These are phyloP conservation scores for Ennomos fuscantarius DNA, from an alignment of 2,888 invertebrate species.

Conservation along the genomic window DNA sequence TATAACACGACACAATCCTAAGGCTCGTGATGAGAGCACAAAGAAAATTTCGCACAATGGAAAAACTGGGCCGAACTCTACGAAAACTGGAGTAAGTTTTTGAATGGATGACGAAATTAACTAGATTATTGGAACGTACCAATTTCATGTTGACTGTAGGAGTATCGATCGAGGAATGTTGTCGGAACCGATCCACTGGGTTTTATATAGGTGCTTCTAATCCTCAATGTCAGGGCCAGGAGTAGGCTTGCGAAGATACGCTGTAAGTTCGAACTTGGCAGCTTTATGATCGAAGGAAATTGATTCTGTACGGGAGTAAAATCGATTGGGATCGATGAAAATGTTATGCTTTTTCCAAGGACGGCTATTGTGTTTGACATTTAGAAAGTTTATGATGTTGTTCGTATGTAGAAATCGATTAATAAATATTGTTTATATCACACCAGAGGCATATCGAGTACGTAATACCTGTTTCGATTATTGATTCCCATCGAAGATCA, in stretches of 20 bases:
- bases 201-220: conserved; percentile 67
- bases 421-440: conserved; percentile 16
- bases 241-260: conserved; percentile 26
- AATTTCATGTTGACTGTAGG: conserved; percentile 73
- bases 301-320: conserved; percentile 20
- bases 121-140: conserved; percentile 58
- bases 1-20: conserved; percentile 15
- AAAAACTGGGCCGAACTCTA: conserved; percentile 14
- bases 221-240: conserved; percentile 68
- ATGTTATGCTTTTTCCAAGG: conserved; percentile 18
- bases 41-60: conserved; percentile 13
- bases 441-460: background rate
- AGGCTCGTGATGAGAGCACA: conserved; percentile 22
- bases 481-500: too few species aligned
- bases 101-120: conserved; percentile 12
- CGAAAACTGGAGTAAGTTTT: conserved; percentile 11
- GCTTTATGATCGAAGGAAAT: conserved; percentile 38
- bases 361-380: conserved; percentile 23
- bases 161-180: conserved; percentile 66
- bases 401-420: conserved; percentile 22
- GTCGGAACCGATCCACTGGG: conserved; percentile 45
- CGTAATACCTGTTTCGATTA: too few species aligned
- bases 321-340: conserved; percentile 26
- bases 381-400: conserved; percentile 18
- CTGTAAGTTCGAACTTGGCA: conserved; percentile 33